phyloP scores from a whole-genome alignment of 2,797 vertebrate genomes.

The Eulemur albifrons region DNA sequence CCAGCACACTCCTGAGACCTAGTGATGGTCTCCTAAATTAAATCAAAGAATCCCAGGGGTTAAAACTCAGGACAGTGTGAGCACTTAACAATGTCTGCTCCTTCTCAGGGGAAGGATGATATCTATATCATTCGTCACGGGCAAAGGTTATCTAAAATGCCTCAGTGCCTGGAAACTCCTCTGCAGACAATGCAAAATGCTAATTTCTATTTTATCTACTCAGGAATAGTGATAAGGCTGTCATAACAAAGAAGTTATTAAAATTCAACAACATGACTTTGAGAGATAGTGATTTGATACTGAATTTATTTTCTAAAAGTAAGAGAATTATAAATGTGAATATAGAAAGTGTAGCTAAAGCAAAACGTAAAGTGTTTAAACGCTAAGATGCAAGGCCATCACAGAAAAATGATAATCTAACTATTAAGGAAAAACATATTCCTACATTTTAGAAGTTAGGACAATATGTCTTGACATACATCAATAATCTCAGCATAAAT shows the following conservation, averaged over 20 bases:
- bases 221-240: neutral
- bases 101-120: conserved; percentile 19
- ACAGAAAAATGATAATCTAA: neutral
- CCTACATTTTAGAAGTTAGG: neutral
- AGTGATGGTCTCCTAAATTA: neutral
- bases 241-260: neutral
- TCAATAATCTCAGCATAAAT: neutral
- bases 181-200: neutral
- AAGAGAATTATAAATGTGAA: neutral
- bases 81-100: neutral
- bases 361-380: neutral
- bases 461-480: neutral
- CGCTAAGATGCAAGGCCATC: neutral
- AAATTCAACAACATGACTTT: conserved; percentile 27
- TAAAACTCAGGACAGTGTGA: neutral
- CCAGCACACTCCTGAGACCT: neutral
- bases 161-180: conserved; percentile 8
- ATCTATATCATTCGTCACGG: neutral
- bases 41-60: neutral
- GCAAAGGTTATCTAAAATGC: neutral
- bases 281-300: neutral
- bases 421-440: neutral
- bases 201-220: conserved; percentile 8
- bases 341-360: neutral
- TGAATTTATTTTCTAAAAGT: conserved; percentile 10